A percentile compares a stretch with the other conserved stretches of the same genome.
Evolutionary conservation across 1,140 invertebrate genomes (phyloP).

Genomic region (Caenorhabditis briggsae): DNA sequence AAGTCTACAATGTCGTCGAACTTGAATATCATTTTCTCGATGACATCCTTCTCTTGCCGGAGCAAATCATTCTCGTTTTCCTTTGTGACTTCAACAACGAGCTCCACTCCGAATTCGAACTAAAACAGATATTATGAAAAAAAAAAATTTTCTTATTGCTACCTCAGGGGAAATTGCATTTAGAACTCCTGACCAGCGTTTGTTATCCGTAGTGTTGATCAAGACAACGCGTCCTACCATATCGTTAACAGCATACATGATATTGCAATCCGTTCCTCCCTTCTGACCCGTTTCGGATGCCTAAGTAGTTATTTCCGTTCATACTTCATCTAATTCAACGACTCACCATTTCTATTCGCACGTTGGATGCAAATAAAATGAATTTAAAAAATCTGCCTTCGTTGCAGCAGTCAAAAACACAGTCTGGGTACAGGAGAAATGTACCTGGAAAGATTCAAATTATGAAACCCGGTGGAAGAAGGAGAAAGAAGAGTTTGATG

Average conservation of each 20-base stretch:
- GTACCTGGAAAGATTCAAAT: slow-evolving; percentile 20
- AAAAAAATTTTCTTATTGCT: background rate
- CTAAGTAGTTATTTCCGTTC: background rate
- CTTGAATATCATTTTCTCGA: slow-evolving; percentile 52
- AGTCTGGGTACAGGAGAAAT: slow-evolving; percentile 51
- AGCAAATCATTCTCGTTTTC: slow-evolving; percentile 42
- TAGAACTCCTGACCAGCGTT: slow-evolving; percentile 19
- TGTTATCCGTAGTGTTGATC: slow-evolving; percentile 23
- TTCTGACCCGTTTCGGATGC: slow-evolving; percentile 6
- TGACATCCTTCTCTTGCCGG: background rate
- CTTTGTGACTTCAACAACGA: slow-evolving; percentile 41
- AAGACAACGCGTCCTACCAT: slow-evolving; percentile 27
- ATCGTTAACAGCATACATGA: slow-evolving; percentile 7
- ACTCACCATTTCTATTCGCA: slow-evolving; percentile 30
- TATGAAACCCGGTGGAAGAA: background rate
- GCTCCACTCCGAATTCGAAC: background rate
- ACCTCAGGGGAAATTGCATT: slow-evolving; percentile 12
- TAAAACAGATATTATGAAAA: background rate
- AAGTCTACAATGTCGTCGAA: slow-evolving; percentile 32
- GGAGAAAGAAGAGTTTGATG: background rate
- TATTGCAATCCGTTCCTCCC: background rate
- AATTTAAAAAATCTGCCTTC: background rate
- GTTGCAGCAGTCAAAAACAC: slow-evolving; percentile 5
- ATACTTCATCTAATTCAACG: background rate
- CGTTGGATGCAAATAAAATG: background rate